Evolutionary conservation across 1,140 invertebrate genomes (phyloP).

Genomic region (Fopius arisanus): DNA sequence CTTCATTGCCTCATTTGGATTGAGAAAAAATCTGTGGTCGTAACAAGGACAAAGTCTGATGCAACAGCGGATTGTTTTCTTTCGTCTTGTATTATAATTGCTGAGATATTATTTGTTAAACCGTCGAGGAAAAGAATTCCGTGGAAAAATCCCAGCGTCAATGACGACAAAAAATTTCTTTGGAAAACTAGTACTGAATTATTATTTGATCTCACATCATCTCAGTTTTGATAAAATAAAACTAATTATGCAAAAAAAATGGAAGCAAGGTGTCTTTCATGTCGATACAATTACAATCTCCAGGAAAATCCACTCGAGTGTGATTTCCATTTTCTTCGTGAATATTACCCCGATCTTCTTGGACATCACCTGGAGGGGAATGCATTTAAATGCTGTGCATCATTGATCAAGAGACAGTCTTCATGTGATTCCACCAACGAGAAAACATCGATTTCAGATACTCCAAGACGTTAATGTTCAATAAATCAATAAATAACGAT

Average conservation of each 20-base stretch:
- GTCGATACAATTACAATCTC: no score
- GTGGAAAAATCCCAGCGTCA: neutral
- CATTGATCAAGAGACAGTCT: slow-evolving; percentile 45
- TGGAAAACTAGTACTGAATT: no score
- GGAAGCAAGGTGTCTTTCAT: no score
- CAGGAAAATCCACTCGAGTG: no score
- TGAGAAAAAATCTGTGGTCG: neutral
- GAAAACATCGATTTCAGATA: neutral
- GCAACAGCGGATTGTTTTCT: neutral
- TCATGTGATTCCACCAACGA: slow-evolving; percentile 35
- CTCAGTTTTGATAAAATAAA: no score
- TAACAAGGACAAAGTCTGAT: neutral
- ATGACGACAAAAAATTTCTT: neutral
- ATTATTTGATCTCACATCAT: no score
- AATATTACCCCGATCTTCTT: neutral
- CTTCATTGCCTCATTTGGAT: no score
- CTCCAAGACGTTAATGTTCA: slow-evolving; percentile 1
- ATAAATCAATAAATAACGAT: slow-evolving; percentile 1
- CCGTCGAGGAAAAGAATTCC: neutral
- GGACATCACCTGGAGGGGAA: slow-evolving; percentile 12
- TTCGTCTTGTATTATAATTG: neutral
- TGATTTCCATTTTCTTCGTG: slow-evolving; percentile 16
- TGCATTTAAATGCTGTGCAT: slow-evolving; percentile 38
- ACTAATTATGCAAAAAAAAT: no score
- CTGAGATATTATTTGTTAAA: neutral